A percentile compares a stretch with the other conserved stretches of the same genome.
phyloP scores from a whole-genome alignment of 92 coral and sea anemone species.

The Porites rus region DNA sequence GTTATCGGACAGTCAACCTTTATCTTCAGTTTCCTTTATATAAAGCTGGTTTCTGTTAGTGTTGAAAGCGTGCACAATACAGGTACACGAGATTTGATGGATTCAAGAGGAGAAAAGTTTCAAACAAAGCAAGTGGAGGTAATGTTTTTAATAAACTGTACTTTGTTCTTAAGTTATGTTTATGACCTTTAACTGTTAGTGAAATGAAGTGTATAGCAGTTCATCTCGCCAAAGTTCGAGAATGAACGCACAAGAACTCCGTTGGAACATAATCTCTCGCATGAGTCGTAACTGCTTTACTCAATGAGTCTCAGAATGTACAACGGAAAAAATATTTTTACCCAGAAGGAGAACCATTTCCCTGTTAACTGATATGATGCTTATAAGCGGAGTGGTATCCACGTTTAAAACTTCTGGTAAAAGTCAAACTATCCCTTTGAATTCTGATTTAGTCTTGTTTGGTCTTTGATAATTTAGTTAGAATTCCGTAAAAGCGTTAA shows the following conservation, averaged over 20 bases:
- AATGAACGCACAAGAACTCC: not conserved
- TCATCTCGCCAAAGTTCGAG: not conserved
- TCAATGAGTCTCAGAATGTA: not conserved
- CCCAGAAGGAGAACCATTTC: not conserved
- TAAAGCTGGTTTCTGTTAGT: not conserved
- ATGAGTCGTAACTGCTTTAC: constrained; percentile 2
- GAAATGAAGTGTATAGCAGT: not conserved
- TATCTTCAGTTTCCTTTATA: not conserved
- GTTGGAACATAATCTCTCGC: not conserved
- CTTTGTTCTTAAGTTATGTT: not conserved
- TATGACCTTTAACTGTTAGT: not conserved
- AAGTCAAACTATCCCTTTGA: too few species aligned
- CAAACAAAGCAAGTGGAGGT: constrained; percentile 2
- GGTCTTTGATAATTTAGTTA: not conserved
- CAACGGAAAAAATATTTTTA: not conserved
- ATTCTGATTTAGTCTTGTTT: too few species aligned
- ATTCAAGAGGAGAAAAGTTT: not conserved
- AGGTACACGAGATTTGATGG: not conserved
- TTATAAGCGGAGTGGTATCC: not conserved
- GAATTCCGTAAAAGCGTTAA: not conserved
- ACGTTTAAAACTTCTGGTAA: not conserved
- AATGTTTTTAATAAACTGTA: not conserved
- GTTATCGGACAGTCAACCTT: not conserved
- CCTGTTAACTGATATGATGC: not conserved
- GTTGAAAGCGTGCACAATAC: not conserved